Evolutionary conservation across 2,113 vertebrate genomes (phyloP).

Genomic region (Leucosticte australis): DNA sequence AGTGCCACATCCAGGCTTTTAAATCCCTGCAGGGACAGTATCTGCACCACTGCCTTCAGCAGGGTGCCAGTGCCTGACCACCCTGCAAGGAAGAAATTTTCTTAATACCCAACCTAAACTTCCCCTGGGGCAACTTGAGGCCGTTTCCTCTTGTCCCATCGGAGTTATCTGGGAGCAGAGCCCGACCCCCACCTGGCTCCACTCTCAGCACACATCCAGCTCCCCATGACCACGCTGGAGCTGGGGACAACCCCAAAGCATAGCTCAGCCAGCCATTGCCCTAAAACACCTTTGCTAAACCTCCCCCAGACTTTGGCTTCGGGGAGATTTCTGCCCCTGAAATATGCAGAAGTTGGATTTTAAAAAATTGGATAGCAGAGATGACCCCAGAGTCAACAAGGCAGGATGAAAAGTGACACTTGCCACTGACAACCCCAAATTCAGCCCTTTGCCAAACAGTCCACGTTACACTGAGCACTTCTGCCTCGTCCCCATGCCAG

Average conservation of each 20-base stretch:
- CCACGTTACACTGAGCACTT: accelerated
- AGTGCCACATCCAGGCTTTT: neutral
- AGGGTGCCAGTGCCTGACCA: neutral
- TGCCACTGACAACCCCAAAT: neutral
- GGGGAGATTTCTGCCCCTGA: neutral
- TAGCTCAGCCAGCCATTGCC: neutral
- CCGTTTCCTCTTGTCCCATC: neutral
- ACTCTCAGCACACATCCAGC: neutral
- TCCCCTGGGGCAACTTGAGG: neutral
- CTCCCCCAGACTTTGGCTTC: neutral
- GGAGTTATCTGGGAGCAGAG: neutral
- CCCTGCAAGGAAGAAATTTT: neutral
- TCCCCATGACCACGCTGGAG: neutral
- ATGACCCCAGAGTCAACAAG: neutral
- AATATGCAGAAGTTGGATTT: accelerated
- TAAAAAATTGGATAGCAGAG: neutral
- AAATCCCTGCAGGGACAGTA: neutral
- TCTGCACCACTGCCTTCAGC: neutral
- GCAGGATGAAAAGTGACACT: neutral
- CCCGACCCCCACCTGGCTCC: neutral
- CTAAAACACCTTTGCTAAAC: neutral
- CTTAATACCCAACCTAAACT: neutral
- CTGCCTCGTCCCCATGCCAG: neutral
- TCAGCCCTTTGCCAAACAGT: neutral
- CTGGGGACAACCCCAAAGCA: neutral